These are phyloP conservation scores for Zoanthus gigantus DNA, from an alignment of 92 coral and sea anemone genomes.

Conservation along the genomic window DNA sequence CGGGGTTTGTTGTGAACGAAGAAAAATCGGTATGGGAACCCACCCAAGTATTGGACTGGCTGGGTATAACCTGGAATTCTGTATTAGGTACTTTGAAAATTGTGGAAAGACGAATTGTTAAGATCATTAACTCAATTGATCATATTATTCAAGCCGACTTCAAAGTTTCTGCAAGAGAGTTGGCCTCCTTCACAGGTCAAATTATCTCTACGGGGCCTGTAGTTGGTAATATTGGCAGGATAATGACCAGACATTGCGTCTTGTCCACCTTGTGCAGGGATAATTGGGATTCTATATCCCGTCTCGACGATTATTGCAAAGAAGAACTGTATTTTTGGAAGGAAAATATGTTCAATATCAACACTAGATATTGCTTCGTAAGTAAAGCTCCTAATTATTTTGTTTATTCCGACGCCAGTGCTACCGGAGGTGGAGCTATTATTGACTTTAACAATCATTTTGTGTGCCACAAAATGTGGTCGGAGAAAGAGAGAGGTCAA, in stretches of 20 bases:
- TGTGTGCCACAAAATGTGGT: constrained; percentile 58
- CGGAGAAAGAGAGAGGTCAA: constrained; percentile 38
- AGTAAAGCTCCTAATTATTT: constrained; percentile 30
- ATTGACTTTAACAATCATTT: constrained; percentile 39
- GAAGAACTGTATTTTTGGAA: constrained; percentile 59
- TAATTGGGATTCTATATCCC: constrained; percentile 45
- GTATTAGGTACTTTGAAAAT: constrained; percentile 42
- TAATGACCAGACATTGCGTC: constrained; percentile 62
- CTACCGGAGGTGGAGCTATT: constrained; percentile 47
- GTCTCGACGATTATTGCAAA: constrained; percentile 53
- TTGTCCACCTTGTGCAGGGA: constrained; percentile 57
- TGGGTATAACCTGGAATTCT: constrained; percentile 61
- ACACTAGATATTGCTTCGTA: constrained; percentile 21
- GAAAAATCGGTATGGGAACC: constrained; percentile 1
- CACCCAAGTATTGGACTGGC: constrained; percentile 49
- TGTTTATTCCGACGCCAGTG: constrained; percentile 62
- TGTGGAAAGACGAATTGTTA: constrained; percentile 50
- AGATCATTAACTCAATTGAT: constrained; percentile 37
- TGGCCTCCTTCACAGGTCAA: constrained; percentile 60
- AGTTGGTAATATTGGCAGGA: constrained; percentile 56
- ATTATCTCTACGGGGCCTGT: constrained; percentile 59
- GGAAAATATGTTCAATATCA: constrained; percentile 35
- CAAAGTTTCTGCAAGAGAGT: constrained; percentile 45
- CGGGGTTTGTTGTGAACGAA: constrained; percentile 60
- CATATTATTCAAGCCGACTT: constrained; percentile 21